Evolutionary conservation across 2,797 vertebrate species (phyloP), one percentile per base, ranked within the genome.

Genomic region (Pseudomugil tenellus): DNA sequence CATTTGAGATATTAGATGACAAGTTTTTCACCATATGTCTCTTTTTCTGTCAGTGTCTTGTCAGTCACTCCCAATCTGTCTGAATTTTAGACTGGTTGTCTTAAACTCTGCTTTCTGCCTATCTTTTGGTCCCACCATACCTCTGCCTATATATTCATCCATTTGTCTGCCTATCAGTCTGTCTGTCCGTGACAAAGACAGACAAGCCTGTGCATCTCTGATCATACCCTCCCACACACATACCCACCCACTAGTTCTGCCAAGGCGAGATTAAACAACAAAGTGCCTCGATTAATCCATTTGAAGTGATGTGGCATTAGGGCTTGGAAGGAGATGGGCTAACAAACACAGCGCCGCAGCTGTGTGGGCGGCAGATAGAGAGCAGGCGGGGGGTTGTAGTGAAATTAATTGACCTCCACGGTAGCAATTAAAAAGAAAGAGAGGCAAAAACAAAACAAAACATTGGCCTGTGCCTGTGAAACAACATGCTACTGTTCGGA

Each of bases 321-420:
- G 90, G 87, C 89, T 91, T 91, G 87, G 90, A 91, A 91, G 88
- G 87, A 92, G 87, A 88, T 85, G 90, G 82, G 88, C 82, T 87
- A 87, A 89, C 84, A 87, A 93, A 93, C 90, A 77, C 87, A 79
- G 90, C 60, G 83, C 76, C 86, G 63, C 90, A 91, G 92, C 91
- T 93, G 91, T 91, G 92, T 85, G 81, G 90, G 87, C 81, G 90
- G 87, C 84, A 92, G 91, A 93, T 91, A 93, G 92, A 92, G 90
- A 83, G 87, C 35, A 4, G 32, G 49, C 9, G 19, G 52, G 52
- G 53, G 81, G 80, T 76, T 82, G 83, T 72, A 88, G 85, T 63
- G 80, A 93, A 92, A 94, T 93, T 92, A 94, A 93, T 94, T 94
- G 91, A 93, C 92, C 92, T 93, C 90, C 87, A 87, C 82, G 84